These are phyloP conservation scores for Pachyrhynchus sulphureomaculatus DNA, from an alignment of 1,140 invertebrate species.

Conservation along the genomic window DNA sequence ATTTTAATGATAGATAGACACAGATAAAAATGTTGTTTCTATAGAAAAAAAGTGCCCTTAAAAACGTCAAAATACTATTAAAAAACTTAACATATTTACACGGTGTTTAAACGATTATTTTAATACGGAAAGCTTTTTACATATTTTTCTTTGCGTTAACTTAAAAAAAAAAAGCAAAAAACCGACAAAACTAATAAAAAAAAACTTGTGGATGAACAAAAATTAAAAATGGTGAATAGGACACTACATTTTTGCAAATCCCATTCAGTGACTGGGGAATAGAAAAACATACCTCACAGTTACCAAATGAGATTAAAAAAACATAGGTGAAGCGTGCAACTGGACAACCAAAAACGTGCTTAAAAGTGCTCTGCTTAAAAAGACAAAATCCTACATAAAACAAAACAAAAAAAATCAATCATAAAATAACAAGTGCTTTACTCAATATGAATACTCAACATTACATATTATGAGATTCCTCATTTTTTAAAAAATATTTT, in stretches of 20 bases:
- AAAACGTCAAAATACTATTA: too few relatives aligned
- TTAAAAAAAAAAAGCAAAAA: constrained; percentile 42
- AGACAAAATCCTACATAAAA: constrained; percentile 5
- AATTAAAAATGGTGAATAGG: constrained; percentile 45
- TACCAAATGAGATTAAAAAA: constrained; percentile 88
- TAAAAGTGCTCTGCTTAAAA: constrained; percentile 7
- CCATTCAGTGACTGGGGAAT: constrained; percentile 70
- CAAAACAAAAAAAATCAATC: not conserved
- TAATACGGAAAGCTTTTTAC: too few relatives aligned
- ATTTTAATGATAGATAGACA: too few relatives aligned
- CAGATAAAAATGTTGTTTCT: too few relatives aligned
- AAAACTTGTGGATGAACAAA: constrained; percentile 31
- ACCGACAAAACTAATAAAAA: constrained; percentile 33
- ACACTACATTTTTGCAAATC: constrained; percentile 57
- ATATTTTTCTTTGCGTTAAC: too few relatives aligned
- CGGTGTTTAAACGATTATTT: too few relatives aligned
- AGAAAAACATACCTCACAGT: constrained; percentile 72
- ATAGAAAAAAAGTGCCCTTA: too few relatives aligned
- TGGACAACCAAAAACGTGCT: constrained; percentile 20
- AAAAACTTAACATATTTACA: too few relatives aligned
- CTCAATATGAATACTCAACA: too few relatives aligned
- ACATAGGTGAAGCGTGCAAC: constrained; percentile 47
- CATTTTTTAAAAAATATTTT: too few relatives aligned
- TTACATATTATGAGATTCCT: too few relatives aligned
- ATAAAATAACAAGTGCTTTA: too few relatives aligned